Conservation (phyloP, 2,888 invertebrate genomes). For the Microctonus brassicae region DNA sequence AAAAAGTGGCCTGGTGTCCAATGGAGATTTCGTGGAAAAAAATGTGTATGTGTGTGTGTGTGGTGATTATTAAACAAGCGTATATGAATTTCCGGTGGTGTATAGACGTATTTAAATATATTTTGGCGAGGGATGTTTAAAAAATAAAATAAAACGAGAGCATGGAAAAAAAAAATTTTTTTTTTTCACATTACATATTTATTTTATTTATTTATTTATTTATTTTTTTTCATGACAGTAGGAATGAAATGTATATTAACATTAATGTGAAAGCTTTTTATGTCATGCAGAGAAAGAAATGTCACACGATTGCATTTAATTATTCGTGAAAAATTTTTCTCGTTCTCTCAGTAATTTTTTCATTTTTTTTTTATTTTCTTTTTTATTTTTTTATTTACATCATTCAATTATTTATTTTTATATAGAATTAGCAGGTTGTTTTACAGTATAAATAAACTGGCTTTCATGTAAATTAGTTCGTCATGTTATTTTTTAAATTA, state of each 20-base stretch:
- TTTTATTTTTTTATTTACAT: not conserved
- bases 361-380: not conserved
- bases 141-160: no score
- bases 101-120: not conserved
- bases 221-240: no score
- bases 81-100: not conserved
- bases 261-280: not conserved
- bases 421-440: not conserved
- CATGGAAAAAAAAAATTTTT: no score
- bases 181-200: no score
- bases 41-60: not conserved
- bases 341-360: not conserved
- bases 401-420: not conserved
- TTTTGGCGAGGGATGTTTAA: not conserved
- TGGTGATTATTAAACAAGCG: not conserved
- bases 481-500: no score
- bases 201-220: no score
- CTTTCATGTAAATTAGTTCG: not conserved
- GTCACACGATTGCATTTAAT: not conserved
- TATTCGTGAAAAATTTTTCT: no score
- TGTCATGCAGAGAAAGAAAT: not conserved
- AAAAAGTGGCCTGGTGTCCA: conserved; percentile 4
- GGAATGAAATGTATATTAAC: no score
- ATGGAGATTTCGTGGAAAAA: conserved; percentile 22
- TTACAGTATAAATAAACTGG: not conserved